phyloP scores from a whole-genome alignment of 1,140 invertebrate genomes.

The Aphaenogaster floridana region DNA sequence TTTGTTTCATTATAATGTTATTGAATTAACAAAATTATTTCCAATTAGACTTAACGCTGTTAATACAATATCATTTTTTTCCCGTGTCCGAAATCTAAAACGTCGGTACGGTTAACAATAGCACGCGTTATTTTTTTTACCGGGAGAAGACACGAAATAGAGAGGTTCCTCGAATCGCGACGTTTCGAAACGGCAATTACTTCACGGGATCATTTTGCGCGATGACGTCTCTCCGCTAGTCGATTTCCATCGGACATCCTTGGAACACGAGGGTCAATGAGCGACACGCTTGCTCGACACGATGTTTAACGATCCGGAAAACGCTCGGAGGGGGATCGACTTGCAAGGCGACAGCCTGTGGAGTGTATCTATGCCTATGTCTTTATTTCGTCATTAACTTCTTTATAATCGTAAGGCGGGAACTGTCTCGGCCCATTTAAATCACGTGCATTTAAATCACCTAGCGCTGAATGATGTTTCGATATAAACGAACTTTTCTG shows the following conservation, averaged over 20 bases:
- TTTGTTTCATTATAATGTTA: too few relatives aligned
- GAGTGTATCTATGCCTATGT: not conserved
- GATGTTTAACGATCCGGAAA: constrained; percentile 74
- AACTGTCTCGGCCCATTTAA: not conserved
- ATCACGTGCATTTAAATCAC: not conserved
- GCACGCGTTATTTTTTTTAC: not conserved
- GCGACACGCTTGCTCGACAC: constrained; percentile 60
- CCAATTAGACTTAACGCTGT: too few relatives aligned
- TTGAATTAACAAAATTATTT: too few relatives aligned
- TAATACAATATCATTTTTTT: too few relatives aligned
- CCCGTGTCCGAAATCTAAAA: not conserved
- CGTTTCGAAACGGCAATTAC: not conserved
- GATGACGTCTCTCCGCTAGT: constrained; percentile 20
- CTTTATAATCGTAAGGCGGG: not conserved
- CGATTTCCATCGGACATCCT: constrained; percentile 52
- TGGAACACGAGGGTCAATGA: constrained; percentile 64
- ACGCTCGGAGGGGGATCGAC: constrained; percentile 32
- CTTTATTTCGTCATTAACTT: constrained; percentile 30
- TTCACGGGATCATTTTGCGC: not conserved
- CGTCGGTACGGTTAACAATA: not conserved
- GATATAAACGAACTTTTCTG: not conserved
- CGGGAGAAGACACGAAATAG: too few relatives aligned
- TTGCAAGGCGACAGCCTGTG: constrained; percentile 55
- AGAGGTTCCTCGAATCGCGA: too few relatives aligned
- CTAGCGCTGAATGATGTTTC: not conserved